Percentiles rank a stretch among this genome's conserved stretches.
Evolutionary conservation across 2,797 vertebrate genomes (phyloP).

Genomic region (Prunella strophiata): DNA sequence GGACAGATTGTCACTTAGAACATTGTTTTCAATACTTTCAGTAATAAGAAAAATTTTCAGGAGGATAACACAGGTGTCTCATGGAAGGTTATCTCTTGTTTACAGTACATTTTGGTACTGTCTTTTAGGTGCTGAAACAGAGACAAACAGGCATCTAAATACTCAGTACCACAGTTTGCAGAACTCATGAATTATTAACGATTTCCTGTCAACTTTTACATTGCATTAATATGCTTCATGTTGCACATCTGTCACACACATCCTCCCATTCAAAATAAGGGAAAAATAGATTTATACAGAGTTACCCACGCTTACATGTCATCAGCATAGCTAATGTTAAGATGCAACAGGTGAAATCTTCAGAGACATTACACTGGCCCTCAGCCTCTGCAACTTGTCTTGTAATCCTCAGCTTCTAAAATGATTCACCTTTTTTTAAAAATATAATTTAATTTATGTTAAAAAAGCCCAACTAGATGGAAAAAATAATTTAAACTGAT

Average conservation of each 20-base stretch:
- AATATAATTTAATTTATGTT: neutral
- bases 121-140: neutral
- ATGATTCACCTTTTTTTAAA: neutral
- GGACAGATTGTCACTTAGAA: neutral
- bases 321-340: neutral
- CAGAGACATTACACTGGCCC: neutral
- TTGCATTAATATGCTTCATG: neutral
- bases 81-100: conserved; percentile 24
- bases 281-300: neutral
- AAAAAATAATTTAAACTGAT: neutral
- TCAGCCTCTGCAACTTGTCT: neutral
- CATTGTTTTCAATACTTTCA: neutral
- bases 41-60: neutral
- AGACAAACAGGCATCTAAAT: conserved; percentile 25
- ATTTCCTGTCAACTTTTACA: neutral
- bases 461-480: neutral
- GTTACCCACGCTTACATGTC: neutral
- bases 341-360: neutral
- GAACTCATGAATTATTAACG: conserved; percentile 22
- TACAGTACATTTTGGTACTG: conserved; percentile 30
- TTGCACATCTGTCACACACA: neutral
- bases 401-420: neutral
- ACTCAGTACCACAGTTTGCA: neutral
- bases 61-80: neutral
- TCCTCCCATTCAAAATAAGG: neutral